Percentiles rank a stretch among this genome's conserved stretches.
Conservation (phyloP, 1,140 invertebrate genomes). For the Temnothorax nylanderi region DNA sequence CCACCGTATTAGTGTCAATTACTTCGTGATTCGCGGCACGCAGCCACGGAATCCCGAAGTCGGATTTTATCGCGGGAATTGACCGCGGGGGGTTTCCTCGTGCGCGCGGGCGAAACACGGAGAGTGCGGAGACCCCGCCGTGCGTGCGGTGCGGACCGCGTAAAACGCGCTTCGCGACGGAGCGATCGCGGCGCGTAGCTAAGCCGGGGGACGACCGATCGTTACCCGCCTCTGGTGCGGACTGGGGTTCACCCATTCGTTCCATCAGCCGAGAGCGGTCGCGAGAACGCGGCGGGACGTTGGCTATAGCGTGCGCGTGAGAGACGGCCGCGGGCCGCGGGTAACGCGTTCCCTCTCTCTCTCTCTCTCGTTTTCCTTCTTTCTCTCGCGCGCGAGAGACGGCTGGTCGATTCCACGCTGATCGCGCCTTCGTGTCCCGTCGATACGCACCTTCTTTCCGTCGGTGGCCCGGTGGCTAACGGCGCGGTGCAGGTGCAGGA, state of each 20-base stretch:
- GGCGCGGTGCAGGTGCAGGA: constrained; percentile 19
- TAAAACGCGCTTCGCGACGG: neutral
- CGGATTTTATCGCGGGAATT: too few relatives aligned
- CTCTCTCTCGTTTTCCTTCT: neutral
- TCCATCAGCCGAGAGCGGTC: neutral
- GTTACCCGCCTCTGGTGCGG: constrained; percentile 5
- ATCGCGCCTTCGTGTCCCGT: neutral
- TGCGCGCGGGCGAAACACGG: too few relatives aligned
- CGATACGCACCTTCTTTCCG: constrained; percentile 39
- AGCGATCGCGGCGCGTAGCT: neutral
- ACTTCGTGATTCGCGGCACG: neutral
- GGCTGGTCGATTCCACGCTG: constrained; percentile 40
- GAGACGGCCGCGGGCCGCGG: constrained; percentile 4
- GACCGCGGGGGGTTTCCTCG: too few relatives aligned
- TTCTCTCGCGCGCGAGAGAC: neutral
- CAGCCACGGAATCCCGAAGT: neutral
- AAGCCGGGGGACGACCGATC: neutral
- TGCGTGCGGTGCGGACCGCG: neutral
- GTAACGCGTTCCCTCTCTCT: neutral
- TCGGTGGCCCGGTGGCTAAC: constrained; percentile 8
- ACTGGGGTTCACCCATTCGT: constrained; percentile 1
- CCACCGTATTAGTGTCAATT: neutral
- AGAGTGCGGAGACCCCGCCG: too few relatives aligned
- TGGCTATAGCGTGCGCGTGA: neutral
- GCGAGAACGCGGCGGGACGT: constrained; percentile 9